phyloP scores from a whole-genome alignment of 2,888 invertebrate genomes.

The Epistrophella euchroma region DNA sequence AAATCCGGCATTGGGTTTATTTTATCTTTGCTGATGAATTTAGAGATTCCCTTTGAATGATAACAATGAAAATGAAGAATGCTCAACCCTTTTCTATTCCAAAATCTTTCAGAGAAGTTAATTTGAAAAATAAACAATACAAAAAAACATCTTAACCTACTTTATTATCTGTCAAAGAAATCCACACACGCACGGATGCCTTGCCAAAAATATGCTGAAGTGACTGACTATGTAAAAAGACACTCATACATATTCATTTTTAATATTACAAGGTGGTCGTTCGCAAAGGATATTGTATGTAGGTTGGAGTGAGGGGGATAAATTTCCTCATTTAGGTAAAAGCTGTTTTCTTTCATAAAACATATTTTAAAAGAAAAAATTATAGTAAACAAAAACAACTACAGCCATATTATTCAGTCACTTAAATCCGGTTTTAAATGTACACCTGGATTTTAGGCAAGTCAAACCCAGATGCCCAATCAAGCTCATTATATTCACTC shows the following conservation, averaged over 20 bases:
- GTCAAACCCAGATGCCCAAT: no score
- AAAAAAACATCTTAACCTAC: background rate
- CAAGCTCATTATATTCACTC: no score
- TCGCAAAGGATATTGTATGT: background rate
- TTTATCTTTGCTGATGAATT: background rate
- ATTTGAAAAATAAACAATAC: slow-evolving; percentile 14
- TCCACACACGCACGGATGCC: slow-evolving; percentile 1
- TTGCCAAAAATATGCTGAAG: slow-evolving; percentile 9
- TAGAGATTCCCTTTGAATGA: background rate
- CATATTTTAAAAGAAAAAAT: no score
- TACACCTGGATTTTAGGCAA: no score
- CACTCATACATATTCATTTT: background rate
- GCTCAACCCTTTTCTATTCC: background rate
- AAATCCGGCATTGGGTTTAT: background rate
- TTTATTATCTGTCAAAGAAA: slow-evolving; percentile 13
- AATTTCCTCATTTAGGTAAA: no score
- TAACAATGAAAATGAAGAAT: background rate
- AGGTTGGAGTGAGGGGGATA: no score
- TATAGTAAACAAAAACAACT: no score
- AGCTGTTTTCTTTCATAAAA: no score
- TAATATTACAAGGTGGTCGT: background rate
- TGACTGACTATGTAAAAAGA: background rate
- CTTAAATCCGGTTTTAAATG: no score
- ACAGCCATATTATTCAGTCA: no score
- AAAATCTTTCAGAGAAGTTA: slow-evolving; percentile 6